phyloP scores from a whole-genome alignment of 2,888 invertebrate species.

The Xestia xanthographa region DNA sequence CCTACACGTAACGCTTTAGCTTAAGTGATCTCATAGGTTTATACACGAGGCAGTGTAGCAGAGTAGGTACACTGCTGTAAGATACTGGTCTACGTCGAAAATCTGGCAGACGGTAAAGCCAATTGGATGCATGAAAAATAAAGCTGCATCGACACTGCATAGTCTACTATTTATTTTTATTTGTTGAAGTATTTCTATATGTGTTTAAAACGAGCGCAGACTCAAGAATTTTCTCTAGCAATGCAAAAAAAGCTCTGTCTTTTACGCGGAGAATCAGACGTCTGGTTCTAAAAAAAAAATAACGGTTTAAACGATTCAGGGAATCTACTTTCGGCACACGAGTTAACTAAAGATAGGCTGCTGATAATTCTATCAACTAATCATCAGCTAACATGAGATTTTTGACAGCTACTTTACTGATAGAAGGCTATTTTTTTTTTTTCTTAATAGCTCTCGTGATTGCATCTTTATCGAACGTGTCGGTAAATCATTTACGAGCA shows the following conservation, averaged over 20 bases:
- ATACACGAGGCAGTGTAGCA: background rate
- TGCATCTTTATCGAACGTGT: slow-evolving; percentile 5
- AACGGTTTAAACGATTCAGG: background rate
- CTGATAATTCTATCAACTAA: slow-evolving; percentile 4
- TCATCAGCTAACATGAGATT: background rate
- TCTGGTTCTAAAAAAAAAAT: background rate
- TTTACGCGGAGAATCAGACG: background rate
- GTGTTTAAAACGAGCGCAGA: background rate
- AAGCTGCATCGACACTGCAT: background rate
- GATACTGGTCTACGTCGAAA: background rate
- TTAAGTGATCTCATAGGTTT: background rate
- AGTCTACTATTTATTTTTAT: background rate
- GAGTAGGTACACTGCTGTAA: background rate
- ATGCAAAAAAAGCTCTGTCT: slow-evolving; percentile 16
- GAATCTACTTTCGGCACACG: background rate
- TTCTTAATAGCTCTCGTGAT: slow-evolving; percentile 28
- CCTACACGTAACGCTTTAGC: background rate
- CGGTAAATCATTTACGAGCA: slow-evolving; percentile 34
- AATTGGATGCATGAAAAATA: background rate
- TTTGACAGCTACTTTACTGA: slow-evolving; percentile 1
- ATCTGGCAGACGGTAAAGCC: background rate
- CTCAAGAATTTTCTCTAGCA: background rate
- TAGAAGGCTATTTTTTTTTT: background rate
- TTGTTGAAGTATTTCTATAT: background rate
- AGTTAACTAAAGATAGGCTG: background rate